phyloP scores from a whole-genome alignment of 2,888 invertebrate genomes.

The Apotomis turbidana region DNA sequence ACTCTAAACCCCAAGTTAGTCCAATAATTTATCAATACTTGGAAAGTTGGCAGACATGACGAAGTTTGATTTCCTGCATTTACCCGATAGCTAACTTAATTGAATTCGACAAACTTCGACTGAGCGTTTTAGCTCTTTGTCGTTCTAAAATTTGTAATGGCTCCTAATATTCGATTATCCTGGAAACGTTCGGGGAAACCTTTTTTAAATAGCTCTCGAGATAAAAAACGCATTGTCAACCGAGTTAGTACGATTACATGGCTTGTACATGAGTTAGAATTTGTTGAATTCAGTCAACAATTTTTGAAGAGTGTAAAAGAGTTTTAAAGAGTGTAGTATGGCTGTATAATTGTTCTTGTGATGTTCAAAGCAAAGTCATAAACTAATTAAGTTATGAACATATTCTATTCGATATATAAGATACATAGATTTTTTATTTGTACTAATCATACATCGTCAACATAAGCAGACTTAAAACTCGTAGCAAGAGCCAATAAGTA shows the following conservation, averaged over 20 bases:
- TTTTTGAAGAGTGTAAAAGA: too few species aligned
- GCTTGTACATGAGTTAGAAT: too few species aligned
- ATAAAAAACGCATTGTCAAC: too few species aligned
- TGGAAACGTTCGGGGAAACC: not conserved
- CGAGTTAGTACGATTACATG: too few species aligned
- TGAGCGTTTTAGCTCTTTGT: slow-evolving; percentile 31
- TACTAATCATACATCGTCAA: too few species aligned
- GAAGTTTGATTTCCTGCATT: slow-evolving; percentile 42
- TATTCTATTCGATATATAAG: not conserved
- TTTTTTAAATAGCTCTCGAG: not conserved
- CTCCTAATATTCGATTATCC: slow-evolving; percentile 23
- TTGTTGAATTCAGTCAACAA: too few species aligned
- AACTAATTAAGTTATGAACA: not conserved
- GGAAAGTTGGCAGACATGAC: slow-evolving; percentile 37
- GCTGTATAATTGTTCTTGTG: slow-evolving; percentile 13
- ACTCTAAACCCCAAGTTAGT: slow-evolving; percentile 21
- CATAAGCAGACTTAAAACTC: too few species aligned
- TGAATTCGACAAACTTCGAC: slow-evolving; percentile 34
- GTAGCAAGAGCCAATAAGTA: too few species aligned
- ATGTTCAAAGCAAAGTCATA: slow-evolving; percentile 17
- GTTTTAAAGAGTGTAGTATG: too few species aligned
- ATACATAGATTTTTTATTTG: too few species aligned
- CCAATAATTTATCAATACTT: slow-evolving; percentile 42
- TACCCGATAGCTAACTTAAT: slow-evolving; percentile 36
- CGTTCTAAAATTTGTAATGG: slow-evolving; percentile 25